Evolutionary conservation across 2,888 invertebrate species (phyloP), one percentile per base, ranked within the genome.

Genomic region (Ditula angustiorana): DNA sequence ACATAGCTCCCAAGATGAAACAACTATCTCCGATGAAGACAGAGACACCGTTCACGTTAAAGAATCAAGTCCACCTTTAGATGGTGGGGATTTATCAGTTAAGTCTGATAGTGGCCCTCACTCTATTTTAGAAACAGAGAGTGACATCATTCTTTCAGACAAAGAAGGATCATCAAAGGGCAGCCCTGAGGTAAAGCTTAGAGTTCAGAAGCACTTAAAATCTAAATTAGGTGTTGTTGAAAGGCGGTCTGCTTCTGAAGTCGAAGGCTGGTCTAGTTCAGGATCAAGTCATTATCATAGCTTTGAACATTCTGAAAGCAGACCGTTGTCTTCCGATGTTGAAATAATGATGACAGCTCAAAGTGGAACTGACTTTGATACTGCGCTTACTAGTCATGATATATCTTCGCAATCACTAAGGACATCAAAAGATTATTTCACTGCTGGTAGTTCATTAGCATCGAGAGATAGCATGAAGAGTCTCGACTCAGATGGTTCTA

Each of bases 381-480:
- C 96, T 16, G 97, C 97, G 4, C 83, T 95, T 74, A 97, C 97
- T 37, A 97, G 97, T 33, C 95, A 96, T 72, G 97, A 97, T 72
- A 90, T 94, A 53, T 96, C 97, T 5, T 94, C 95, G 1, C 94
- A 94, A 56, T 96, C 96, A 0, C 88, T 95, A 57, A 92, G 96
- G 65, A 96, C 96, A 16, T 97, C 97, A 0, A 96, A 96, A 70
- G 98, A 98, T 75, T 98, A 97, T 81, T 95, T 95, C 37, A 98
- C 97, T 55, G 98, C 98, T 0, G 95, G 95, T 0, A 97, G 97
- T 76, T 96, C 97, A n/a, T 90, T 98, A 67, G 97, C 97, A 80
- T 97, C 98, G 0, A 95, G 96, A 74, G 97, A 97, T 80, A 98
- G 98, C 69, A 97, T 97, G 96, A 97, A 96, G 80, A 98, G 98